Base-by-base conservation (phyloP, 1,140 invertebrate genomes). In the Plectus sambesii region DNA sequence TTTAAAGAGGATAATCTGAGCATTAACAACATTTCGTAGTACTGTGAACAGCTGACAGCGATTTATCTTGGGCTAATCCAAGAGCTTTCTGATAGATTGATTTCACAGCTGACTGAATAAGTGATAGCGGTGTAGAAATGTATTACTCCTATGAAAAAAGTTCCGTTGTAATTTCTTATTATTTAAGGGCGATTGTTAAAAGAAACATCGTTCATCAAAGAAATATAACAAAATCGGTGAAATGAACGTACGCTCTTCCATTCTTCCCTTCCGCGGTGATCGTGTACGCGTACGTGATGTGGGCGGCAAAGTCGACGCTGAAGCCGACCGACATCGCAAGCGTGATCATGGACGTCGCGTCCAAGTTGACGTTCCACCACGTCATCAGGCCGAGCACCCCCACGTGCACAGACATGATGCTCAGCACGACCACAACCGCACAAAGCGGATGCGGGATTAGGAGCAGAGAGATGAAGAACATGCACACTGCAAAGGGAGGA, bases 291-390 rank as follows among this genome's bases (percentile, higher is more conserved):
- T 96, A 93, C 55, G 87, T 89, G 36, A 94, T 92, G 63, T 96
- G 90, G 3, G 88, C 88, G 0, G 87, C 89, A 68, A 92, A 96
- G 63, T 96, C 89, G 0, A 94, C 86, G 4, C 85, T 89, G 72
- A 94, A 93, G 35, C 89, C 89, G 23, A 94, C 92, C 65, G 87
- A 90, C 88, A 97, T 94, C 33, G 96, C 93, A 1, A 96, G 74
- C 62, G 94, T 93, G 33, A 96, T 93, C 89, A 94, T 96, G 0
- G 88, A 93, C 58, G 94, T 92, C 3, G 88, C 88, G 69, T 94
- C 89, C 20, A 96, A 73, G 62, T 86, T 89, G 1, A 96, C 85
- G 51, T 81, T 80, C 87, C 88, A 94, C 1, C 90, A 73, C 0
- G 86, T 81, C 87, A 97, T 93, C 72, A 92, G 93, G 0, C 89